Percentiles rank a stretch among this genome's conserved stretches.
phyloP scores from a whole-genome alignment of 1,140 invertebrate genomes.

The Zaprionus tsacasi region DNA sequence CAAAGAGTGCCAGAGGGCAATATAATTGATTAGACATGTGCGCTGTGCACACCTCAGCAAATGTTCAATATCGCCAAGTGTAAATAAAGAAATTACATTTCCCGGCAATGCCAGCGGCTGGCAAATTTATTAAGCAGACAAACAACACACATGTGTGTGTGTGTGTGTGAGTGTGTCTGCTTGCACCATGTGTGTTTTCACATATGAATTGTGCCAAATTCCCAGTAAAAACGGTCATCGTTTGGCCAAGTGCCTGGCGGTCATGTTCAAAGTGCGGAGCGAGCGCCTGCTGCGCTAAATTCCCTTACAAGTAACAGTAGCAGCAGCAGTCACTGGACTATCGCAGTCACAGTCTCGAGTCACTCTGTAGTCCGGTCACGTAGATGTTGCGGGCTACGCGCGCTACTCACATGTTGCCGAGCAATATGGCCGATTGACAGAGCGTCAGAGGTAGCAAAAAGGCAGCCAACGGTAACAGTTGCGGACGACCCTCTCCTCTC shows the following conservation, averaged over 20 bases:
- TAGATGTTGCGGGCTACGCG: constrained; percentile 3
- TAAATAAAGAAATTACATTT: constrained; percentile 41
- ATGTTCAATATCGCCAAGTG: constrained; percentile 27
- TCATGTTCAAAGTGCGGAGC: constrained; percentile 56
- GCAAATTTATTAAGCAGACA: constrained; percentile 24
- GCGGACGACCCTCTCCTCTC: background rate
- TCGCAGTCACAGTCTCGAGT: constrained; percentile 18
- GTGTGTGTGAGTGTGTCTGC: constrained; percentile 28
- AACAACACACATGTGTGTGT: constrained; percentile 1
- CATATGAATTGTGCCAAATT: constrained; percentile 51
- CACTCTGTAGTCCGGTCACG: constrained; percentile 62
- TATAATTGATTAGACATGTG: constrained; percentile 27
- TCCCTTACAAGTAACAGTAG: constrained; percentile 32
- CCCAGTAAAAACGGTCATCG: constrained; percentile 41
- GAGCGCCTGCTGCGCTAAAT: constrained; percentile 39
- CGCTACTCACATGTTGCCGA: constrained; percentile 57
- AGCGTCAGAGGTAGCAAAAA: constrained; percentile 19
- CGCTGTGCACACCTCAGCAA: constrained; percentile 3
- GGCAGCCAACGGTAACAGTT: constrained; percentile 52
- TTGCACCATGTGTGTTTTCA: constrained; percentile 53
- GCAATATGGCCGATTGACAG: constrained; percentile 73
- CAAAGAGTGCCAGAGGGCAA: background rate
- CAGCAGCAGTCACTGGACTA: constrained; percentile 44
- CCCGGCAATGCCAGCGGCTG: constrained; percentile 34
- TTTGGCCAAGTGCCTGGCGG: constrained; percentile 55